These are phyloP conservation scores for Acrocephalus scirpaceus DNA, from an alignment of 2,797 vertebrate species.

Conservation along the genomic window DNA sequence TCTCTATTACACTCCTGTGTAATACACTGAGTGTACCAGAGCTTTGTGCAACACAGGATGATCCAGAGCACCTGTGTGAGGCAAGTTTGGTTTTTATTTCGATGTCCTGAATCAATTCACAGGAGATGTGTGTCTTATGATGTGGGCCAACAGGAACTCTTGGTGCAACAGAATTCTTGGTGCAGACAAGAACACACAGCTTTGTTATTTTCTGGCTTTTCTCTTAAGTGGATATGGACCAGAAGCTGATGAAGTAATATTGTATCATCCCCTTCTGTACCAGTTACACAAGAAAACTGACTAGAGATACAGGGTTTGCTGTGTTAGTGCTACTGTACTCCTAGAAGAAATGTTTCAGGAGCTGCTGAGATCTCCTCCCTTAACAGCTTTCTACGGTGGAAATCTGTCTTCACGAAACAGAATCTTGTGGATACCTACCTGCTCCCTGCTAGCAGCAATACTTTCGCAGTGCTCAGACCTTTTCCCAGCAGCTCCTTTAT, in stretches of 20 bases:
- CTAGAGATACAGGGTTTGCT: neutral
- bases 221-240: neutral
- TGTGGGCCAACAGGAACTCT: neutral
- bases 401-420: neutral
- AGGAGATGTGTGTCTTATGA: neutral
- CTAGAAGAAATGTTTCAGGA: neutral
- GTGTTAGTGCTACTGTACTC: neutral
- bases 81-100: neutral
- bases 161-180: neutral
- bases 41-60: neutral
- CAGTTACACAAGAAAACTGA: neutral
- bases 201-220: neutral
- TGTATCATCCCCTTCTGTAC: neutral
- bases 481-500: conserved; percentile 89
- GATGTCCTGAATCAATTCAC: neutral
- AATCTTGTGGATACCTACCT: conserved; percentile 77
- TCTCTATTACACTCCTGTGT: neutral
- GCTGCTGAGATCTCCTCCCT: neutral
- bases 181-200: neutral
- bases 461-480: conserved; percentile 91
- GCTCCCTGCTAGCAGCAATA: conserved; percentile 94
- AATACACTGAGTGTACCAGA: neutral
- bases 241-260: neutral
- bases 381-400: neutral
- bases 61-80: neutral